Conservation (phyloP, 2,888 invertebrate species). For the Lordiphosa fenestrarum region DNA sequence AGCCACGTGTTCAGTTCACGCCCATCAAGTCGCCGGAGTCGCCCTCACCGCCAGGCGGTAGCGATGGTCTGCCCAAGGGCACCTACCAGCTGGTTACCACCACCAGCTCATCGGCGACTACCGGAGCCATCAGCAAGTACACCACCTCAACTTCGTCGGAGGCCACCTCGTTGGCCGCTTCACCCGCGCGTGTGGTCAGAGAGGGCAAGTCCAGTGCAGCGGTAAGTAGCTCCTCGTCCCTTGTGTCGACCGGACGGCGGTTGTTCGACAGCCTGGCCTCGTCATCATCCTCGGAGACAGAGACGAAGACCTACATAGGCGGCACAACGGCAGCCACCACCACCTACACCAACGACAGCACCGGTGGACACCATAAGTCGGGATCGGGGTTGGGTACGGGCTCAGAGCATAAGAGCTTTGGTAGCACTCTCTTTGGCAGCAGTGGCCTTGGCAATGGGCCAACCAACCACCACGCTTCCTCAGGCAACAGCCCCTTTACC, state of each 20-base stretch:
- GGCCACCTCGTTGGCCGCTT: constrained; percentile 57
- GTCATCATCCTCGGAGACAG: constrained; percentile 65
- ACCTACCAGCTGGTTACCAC: constrained; percentile 72
- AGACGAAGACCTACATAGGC: constrained; percentile 65
- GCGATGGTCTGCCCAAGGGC: constrained; percentile 76
- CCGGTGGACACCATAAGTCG: constrained; percentile 70
- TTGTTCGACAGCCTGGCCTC: constrained; percentile 77
- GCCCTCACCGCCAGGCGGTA: constrained; percentile 76
- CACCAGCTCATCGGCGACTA: constrained; percentile 40
- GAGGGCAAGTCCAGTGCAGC: constrained; percentile 46
- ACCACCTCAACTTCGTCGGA: constrained; percentile 53
- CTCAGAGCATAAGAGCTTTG: constrained; percentile 75
- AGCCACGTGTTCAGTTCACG: constrained; percentile 79
- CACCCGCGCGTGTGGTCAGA: constrained; percentile 72
- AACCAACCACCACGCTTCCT: constrained; percentile 35
- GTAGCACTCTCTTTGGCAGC: constrained; percentile 69
- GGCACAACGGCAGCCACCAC: constrained; percentile 64
- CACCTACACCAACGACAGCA: constrained; percentile 75
- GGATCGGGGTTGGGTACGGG: constrained; percentile 48
- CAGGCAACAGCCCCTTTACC: constrained; percentile 65
- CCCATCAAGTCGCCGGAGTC: constrained; percentile 79
- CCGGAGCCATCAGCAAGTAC: constrained; percentile 71
- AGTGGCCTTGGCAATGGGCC: constrained; percentile 65
- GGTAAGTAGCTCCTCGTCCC: constrained; percentile 60
- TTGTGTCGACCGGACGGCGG: constrained; percentile 73